Evolutionary conservation across 2,888 invertebrate genomes (phyloP), one percentile per base, ranked within the genome.

Genomic region (Scelioninae gen. 2): DNA sequence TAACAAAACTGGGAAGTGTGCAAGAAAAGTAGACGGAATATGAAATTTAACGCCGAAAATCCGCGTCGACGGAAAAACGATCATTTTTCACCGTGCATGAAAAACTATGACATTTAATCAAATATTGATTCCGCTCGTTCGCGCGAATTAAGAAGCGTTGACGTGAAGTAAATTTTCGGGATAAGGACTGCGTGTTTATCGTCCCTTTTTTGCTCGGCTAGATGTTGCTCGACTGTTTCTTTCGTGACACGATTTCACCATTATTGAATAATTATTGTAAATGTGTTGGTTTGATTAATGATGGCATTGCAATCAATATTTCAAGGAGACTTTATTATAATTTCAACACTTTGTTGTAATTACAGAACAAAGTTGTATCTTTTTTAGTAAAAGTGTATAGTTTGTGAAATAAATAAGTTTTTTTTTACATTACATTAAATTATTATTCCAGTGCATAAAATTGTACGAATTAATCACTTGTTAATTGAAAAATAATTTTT

Each of bases 21-120:
- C 35, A 55, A 63, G 58, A 61, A 70, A 48, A 25, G 48, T 7
- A 5, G 50, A 48, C 41, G 57, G 48, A n/a, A 41, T 57, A 61
- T 61, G 61, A 69, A 65, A 35, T 55, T 53, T 69, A 13, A 41
- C 31, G 37, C 11, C 13, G 16, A 33, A 37, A 64, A 64, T 33
- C 15, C 35, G 39, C 3, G 11, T 0, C 0, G 19, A 11, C 0
- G 2, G 22, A 52, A 68, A 45, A 45, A 22, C 31, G n/a, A 31
- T 41, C 69, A 63, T 70, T 70, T 70, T 61, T 70, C 68, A 61
- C 16, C 15, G 31, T 22, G 31, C 6, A 16, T 31, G 48, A 63
- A 70, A 70, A 70, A 70, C 69, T 37, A n/a, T 70, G 61, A 48
- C 55, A 63, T 53, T 55, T 41, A 61, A 61, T 70, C 55, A 70